A percentile compares a stretch with the other conserved stretches of the same genome.
Conservation (phyloP, 2,113 vertebrate genomes). For the Sinosuthora webbiana region DNA sequence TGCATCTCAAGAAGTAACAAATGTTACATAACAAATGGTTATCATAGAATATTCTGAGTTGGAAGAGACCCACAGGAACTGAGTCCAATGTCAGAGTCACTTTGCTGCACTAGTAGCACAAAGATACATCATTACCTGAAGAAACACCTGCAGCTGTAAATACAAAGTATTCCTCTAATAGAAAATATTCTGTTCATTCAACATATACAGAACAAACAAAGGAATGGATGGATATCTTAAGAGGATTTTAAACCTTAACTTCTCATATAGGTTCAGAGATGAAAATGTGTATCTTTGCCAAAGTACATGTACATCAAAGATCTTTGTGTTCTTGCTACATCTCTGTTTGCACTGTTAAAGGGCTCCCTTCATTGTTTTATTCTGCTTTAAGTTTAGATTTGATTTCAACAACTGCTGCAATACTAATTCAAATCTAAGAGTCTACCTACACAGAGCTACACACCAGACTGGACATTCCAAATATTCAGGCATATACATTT, state of each 20-base stretch:
- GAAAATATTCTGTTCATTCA: background rate
- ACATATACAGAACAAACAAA: background rate
- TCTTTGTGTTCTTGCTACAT: background rate
- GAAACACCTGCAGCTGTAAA: background rate
- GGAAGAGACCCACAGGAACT: background rate
- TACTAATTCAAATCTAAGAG: background rate
- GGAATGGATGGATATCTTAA: background rate
- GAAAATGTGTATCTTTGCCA: background rate
- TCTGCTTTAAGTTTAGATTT: background rate
- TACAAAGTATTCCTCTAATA: background rate
- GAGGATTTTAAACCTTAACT: background rate
- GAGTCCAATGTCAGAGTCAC: background rate
- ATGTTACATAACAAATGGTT: background rate
- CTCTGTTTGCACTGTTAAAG: background rate
- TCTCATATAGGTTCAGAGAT: background rate
- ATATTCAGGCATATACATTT: background rate
- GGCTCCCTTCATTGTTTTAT: background rate
- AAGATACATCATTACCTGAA: background rate
- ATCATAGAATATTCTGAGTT: background rate
- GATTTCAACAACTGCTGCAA: background rate
- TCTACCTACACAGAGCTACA: background rate
- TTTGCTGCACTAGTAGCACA: background rate
- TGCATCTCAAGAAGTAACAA: background rate
- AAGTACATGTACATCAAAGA: background rate
- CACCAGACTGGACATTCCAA: background rate